Conservation (phyloP, 2,888 invertebrate species). For the Magallana nippona region DNA sequence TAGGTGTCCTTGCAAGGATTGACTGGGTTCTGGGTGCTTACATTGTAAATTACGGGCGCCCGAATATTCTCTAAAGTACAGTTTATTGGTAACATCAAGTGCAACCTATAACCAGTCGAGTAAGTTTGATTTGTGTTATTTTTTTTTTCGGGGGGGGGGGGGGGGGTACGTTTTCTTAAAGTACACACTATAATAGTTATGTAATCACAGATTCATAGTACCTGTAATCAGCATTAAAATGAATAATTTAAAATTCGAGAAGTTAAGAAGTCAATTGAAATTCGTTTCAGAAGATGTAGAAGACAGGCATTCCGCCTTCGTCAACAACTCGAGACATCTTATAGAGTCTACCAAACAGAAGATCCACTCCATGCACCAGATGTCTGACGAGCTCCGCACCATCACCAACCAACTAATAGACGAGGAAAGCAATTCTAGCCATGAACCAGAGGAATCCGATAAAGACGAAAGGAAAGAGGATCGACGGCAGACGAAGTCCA, state of each 20-base stretch:
- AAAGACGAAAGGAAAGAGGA: neutral
- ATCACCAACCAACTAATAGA: constrained; percentile 35
- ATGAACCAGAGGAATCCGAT: neutral
- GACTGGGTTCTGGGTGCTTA: neutral
- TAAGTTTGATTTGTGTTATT: no score
- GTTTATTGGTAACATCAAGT: neutral
- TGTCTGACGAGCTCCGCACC: constrained; percentile 30
- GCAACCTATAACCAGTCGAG: neutral
- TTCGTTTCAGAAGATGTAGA: neutral
- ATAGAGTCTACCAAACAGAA: constrained; percentile 39
- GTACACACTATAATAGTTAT: no score
- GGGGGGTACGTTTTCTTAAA: no score
- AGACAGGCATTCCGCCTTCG: constrained; percentile 36
- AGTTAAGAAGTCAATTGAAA: no score
- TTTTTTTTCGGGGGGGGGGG: no score
- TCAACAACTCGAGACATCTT: constrained; percentile 17
- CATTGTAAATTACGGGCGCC: neutral
- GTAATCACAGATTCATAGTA: no score
- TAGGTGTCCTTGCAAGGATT: neutral
- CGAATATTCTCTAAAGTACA: neutral
- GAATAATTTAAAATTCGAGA: no score
- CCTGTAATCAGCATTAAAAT: no score
- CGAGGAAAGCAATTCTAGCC: neutral
- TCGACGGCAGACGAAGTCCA: neutral
- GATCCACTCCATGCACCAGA: neutral